Conservation (phyloP, 2,113 vertebrate species). For the Xiphorhynchus elegans region DNA sequence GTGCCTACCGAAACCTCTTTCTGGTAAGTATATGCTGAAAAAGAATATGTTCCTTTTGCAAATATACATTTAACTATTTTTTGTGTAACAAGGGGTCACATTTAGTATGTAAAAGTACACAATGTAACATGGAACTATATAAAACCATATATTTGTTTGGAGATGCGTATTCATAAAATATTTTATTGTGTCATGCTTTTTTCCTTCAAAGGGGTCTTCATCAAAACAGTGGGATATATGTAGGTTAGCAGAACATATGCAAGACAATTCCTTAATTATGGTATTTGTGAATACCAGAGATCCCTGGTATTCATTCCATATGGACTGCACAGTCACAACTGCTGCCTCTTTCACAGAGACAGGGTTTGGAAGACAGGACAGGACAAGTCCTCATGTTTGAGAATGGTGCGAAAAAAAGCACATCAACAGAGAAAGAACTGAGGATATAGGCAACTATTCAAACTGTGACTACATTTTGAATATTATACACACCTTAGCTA, state of each 20-base stretch:
- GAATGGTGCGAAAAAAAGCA: not conserved
- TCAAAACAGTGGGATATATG: not conserved
- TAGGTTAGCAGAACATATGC: not conserved
- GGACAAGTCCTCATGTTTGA: not conserved
- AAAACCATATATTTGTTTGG: not conserved
- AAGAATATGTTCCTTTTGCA: not conserved
- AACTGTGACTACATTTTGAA: not conserved
- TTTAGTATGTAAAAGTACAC: not conserved
- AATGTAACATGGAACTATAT: not conserved
- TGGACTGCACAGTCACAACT: not conserved
- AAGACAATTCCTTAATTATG: not conserved
- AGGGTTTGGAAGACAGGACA: not conserved
- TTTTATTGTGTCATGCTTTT: not conserved
- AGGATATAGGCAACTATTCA: not conserved
- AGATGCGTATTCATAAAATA: not conserved
- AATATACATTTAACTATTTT: not conserved
- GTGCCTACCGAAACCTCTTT: not conserved
- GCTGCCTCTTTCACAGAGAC: not conserved
- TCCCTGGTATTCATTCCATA: not conserved
- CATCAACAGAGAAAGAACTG: not conserved
- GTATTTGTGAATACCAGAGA: not conserved
- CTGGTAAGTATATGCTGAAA: constrained; percentile 33
- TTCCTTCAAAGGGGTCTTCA: not conserved
- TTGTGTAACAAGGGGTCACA: not conserved
- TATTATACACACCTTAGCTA: not conserved